Conservation (phyloP, 2,888 invertebrate species). For the Phanerotoma sp. region DNA sequence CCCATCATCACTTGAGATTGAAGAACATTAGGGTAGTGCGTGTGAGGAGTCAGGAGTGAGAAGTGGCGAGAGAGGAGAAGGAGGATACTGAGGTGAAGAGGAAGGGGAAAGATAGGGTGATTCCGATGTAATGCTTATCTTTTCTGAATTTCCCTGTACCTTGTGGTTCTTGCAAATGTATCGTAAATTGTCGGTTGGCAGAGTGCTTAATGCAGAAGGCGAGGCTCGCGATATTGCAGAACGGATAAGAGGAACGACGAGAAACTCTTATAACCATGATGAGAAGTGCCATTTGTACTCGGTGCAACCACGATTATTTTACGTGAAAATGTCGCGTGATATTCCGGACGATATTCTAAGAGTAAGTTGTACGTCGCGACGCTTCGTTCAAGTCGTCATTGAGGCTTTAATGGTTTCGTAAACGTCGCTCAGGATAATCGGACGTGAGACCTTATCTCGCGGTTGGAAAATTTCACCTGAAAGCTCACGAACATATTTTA, state of each 20-base stretch:
- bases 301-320: slow-evolving; percentile 36
- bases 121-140: slow-evolving; percentile 19
- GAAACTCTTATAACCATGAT: slow-evolving; percentile 14
- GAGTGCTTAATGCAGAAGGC: slow-evolving; percentile 55
- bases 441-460: slow-evolving; percentile 14
- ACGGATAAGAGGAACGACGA: slow-evolving; percentile 22
- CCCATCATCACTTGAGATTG: slow-evolving; percentile 1
- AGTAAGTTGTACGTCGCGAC: not conserved
- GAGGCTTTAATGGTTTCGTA: slow-evolving; percentile 20
- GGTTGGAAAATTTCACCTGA: slow-evolving; percentile 12
- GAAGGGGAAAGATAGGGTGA: too few relatives aligned
- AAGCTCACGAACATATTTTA: not conserved
- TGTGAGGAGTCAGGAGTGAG: not conserved
- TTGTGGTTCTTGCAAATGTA: slow-evolving; percentile 51
- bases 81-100: too few relatives aligned
- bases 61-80: not conserved
- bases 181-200: slow-evolving; percentile 54
- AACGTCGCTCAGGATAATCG: slow-evolving; percentile 19
- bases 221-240: slow-evolving; percentile 31
- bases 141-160: slow-evolving; percentile 36
- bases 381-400: not conserved
- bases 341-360: slow-evolving; percentile 41
- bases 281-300: slow-evolving; percentile 50
- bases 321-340: slow-evolving; percentile 27
- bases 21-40: not conserved